Conservation (phyloP, 2,888 invertebrate genomes). For the Celastrina argiolus region DNA sequence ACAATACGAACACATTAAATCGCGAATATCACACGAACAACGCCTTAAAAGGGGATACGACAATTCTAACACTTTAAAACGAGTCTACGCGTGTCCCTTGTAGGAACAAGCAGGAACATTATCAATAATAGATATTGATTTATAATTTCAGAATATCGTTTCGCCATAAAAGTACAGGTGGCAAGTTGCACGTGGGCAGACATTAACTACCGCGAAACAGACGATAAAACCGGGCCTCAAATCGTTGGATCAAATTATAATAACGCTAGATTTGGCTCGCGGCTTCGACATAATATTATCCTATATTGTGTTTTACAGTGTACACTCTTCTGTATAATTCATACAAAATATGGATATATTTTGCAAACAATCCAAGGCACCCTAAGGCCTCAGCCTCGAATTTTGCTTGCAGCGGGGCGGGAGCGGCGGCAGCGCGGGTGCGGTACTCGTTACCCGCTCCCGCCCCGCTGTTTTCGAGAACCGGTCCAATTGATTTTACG, state of each 20-base stretch:
- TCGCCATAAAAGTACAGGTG: constrained; percentile 19
- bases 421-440: no score
- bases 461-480: no score
- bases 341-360: no score
- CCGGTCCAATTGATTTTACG: no score
- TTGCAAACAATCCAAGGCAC: no score
- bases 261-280: no score
- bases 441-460: no score
- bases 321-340: no score
- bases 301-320: no score
- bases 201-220: constrained; percentile 14
- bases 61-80: constrained; percentile 12
- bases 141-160: neutral
- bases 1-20: neutral
- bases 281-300: no score
- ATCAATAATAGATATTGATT: constrained; percentile 12
- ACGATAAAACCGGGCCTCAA: neutral
- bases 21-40: neutral
- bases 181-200: neutral
- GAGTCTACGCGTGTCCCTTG: neutral
- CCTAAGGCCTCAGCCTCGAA: no score
- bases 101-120: neutral
- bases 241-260: neutral
- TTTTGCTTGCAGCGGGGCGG: no score
- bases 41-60: neutral